These are phyloP conservation scores for Fulmarus glacialis DNA, from an alignment of 2,113 vertebrate genomes.

Conservation along the genomic window DNA sequence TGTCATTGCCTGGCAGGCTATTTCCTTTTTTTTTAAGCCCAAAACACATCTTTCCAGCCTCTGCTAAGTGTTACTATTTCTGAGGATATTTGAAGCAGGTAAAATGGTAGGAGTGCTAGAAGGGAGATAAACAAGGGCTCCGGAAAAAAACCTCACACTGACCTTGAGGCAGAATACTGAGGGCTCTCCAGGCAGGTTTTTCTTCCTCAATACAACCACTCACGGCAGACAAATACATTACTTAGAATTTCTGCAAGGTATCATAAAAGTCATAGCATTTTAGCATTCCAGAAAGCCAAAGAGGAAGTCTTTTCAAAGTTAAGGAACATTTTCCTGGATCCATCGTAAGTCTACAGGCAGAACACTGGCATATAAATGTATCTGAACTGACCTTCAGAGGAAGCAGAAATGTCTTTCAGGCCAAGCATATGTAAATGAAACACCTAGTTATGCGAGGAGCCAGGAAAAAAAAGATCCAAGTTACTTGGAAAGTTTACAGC, in stretches of 20 bases:
- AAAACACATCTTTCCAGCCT: conserved; percentile 10
- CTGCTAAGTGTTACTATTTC: conserved; percentile 30
- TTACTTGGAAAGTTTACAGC: background rate
- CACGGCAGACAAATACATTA: background rate
- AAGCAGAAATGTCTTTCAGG: background rate
- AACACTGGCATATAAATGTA: background rate
- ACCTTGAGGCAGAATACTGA: background rate
- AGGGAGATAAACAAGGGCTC: background rate
- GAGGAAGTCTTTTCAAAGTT: background rate
- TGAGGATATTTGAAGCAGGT: background rate
- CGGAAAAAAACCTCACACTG: background rate
- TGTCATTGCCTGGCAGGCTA: conserved; percentile 27
- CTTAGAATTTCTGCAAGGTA: background rate
- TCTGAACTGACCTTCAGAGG: background rate
- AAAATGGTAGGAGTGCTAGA: background rate
- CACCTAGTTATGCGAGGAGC: background rate
- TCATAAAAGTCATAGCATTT: background rate
- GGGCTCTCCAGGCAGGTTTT: background rate
- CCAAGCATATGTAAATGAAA: background rate
- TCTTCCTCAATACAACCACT: background rate
- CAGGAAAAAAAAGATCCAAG: background rate
- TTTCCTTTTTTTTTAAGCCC: background rate
- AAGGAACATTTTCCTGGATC: background rate
- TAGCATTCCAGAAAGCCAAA: background rate
- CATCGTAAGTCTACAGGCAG: background rate